A percentile compares a stretch with the other conserved stretches of the same genome.
Evolutionary conservation across 2,888 invertebrate genomes (phyloP).

Genomic region (Drosophila neonasuta): DNA sequence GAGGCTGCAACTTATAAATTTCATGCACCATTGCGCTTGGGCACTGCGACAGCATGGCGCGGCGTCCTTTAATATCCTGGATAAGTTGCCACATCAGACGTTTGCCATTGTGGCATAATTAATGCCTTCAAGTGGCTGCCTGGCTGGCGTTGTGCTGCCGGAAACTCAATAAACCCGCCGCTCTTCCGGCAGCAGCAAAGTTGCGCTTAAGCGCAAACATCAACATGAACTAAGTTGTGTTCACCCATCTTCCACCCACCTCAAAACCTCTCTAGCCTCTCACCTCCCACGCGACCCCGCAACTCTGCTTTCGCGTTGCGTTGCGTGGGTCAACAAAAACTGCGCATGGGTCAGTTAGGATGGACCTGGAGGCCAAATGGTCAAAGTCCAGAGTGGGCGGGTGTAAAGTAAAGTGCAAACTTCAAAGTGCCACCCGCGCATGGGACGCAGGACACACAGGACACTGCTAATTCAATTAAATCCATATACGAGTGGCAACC

Average conservation of each 20-base stretch:
- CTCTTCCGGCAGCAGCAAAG: slow-evolving; percentile 57
- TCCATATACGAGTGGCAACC: slow-evolving; percentile 38
- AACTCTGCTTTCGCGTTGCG: slow-evolving; percentile 1
- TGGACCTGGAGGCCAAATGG: slow-evolving; percentile 5
- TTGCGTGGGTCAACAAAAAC: slow-evolving; percentile 55
- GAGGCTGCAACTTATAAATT: slow-evolving; percentile 45
- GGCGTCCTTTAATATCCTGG: slow-evolving; percentile 46
- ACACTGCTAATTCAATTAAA: slow-evolving; percentile 75
- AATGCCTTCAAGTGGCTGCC: slow-evolving; percentile 55
- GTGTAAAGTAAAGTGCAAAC: slow-evolving; percentile 69
- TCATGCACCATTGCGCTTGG: slow-evolving; percentile 17
- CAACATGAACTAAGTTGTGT: slow-evolving; percentile 47
- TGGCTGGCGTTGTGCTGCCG: slow-evolving; percentile 38
- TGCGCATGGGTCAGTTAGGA: slow-evolving; percentile 34
- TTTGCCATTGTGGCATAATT: slow-evolving; percentile 60
- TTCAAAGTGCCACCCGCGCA: slow-evolving; percentile 62
- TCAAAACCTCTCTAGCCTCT: background rate
- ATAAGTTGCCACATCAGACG: slow-evolving; percentile 35
- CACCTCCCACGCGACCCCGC: background rate
- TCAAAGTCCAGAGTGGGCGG: slow-evolving; percentile 22
- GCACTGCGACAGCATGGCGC: slow-evolving; percentile 2
- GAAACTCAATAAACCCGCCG: slow-evolving; percentile 64
- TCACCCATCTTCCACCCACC: background rate
- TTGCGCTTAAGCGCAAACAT: slow-evolving; percentile 63
- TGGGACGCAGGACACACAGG: slow-evolving; percentile 59